Evolutionary conservation across 2,888 invertebrate genomes (phyloP).

Genomic region (Rhogogaster chlorosoma): DNA sequence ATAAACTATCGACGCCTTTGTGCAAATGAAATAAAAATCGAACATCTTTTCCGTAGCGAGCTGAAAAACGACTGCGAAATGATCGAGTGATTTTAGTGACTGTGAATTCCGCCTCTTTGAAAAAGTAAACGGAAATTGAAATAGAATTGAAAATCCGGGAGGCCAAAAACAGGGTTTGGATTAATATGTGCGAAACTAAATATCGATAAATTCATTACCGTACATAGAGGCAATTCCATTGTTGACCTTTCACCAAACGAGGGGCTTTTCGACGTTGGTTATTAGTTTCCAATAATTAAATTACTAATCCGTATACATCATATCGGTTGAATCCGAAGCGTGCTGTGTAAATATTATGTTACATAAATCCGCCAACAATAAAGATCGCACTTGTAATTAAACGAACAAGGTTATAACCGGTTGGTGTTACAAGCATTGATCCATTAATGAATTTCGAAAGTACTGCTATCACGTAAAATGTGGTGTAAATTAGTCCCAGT

Average conservation of each 20-base stretch:
- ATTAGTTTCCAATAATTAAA: constrained; percentile 39
- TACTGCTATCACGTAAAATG: constrained; percentile 23
- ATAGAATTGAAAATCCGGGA: not conserved
- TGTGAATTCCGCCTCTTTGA: not conserved
- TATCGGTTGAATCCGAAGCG: not conserved
- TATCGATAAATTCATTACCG: constrained; percentile 13
- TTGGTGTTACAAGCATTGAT: not conserved
- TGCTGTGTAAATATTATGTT: constrained; percentile 24
- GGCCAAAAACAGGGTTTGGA: not conserved
- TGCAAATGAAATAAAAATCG: not conserved
- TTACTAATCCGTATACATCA: constrained; percentile 3
- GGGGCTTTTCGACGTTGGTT: constrained; percentile 15
- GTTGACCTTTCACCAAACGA: not conserved
- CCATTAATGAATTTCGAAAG: constrained; percentile 15
- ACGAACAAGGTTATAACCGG: not conserved
- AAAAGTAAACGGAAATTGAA: not conserved
- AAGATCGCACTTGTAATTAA: not conserved
- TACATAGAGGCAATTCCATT: constrained; percentile 6
- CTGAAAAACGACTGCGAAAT: not conserved
- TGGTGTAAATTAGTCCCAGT: not conserved
- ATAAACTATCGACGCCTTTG: not conserved
- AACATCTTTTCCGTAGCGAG: not conserved
- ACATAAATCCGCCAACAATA: not conserved
- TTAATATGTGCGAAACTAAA: constrained; percentile 6
- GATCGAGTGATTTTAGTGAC: not conserved